Base-by-base conservation (phyloP, 2,888 invertebrate genomes). In the Synergus umbraculus region DNA sequence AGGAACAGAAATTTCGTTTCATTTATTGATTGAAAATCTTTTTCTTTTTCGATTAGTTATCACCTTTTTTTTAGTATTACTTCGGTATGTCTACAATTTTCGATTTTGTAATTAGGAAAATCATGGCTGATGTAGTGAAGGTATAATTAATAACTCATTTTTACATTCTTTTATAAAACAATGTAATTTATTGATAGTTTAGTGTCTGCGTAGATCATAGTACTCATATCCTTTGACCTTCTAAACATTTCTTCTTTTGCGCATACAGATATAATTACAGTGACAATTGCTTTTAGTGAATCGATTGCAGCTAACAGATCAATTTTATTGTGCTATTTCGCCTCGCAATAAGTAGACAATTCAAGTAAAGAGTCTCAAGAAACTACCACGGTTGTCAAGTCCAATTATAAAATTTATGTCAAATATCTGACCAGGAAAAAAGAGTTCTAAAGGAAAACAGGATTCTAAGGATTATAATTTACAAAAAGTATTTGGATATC, bases 181-280 rank as follows among this genome's bases (percentile, higher is more conserved):
- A 88, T 87, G 84, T 90, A 88, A 89, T 87, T 86, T 88, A 88
- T 85, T 88, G 88, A 90, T 88, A 89, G 87, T 86, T 87, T 84
- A 89, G 89, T 90, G 87, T 86, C 86, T 86, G 88, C 89, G 87
- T 90, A 90, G 90, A 89, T 89, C 86, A 85, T 88, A 87, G 88
- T 85, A 87, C 86, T 88, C 87, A 83, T 87, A 83, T 85, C 82
- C 82, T 69, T 85, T 85, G 84, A 87, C 83, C 85, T 82, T 78
- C 78, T 81, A 77, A 79, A 80, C 76, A 81, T 80, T 79, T 80
- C 79, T 67, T 66, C 79, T 49, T 82, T 82, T 78, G 79, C 76
- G 78, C 29, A 73, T 15, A 54, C 54, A 54, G 37, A n/a, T 73
- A 73, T 73, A 73, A 54, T 73, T 73, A 73, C 73, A 73, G 12